phyloP scores from a whole-genome alignment of 2,888 invertebrate genomes.

The Drosophila lacicola region DNA sequence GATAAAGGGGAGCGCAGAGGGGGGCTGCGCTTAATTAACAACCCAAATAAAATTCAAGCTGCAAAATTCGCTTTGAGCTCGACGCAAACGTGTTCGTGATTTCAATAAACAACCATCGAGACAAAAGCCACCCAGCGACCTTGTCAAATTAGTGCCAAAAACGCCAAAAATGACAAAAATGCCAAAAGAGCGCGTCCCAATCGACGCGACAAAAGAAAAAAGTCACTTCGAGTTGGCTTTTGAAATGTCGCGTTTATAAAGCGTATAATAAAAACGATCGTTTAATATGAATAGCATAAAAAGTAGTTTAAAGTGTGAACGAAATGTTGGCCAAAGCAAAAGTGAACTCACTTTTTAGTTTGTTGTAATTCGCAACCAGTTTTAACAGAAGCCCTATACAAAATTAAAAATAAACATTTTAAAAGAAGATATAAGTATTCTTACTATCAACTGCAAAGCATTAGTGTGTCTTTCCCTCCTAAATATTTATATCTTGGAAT shows the following conservation, averaged over 20 bases:
- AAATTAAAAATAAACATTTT: not conserved
- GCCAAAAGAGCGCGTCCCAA: slow-evolving; percentile 37
- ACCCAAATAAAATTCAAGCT: slow-evolving; percentile 38
- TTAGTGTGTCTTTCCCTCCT: too few species aligned
- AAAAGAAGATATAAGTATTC: not conserved
- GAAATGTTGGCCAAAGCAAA: slow-evolving; percentile 38
- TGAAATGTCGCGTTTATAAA: slow-evolving; percentile 35
- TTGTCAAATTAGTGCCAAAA: slow-evolving; percentile 77
- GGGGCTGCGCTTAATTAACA: slow-evolving; percentile 40
- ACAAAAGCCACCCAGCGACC: slow-evolving; percentile 54
- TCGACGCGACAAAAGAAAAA: slow-evolving; percentile 41
- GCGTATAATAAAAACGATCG: slow-evolving; percentile 44
- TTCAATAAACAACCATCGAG: slow-evolving; percentile 33
- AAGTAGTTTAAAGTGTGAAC: slow-evolving; percentile 30
- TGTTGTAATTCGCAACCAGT: slow-evolving; percentile 29
- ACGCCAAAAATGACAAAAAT: slow-evolving; percentile 14
- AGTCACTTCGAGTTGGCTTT: slow-evolving; percentile 24
- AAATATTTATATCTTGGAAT: too few species aligned
- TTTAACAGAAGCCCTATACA: not conserved
- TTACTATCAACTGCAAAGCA: too few species aligned
- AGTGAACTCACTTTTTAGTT: slow-evolving; percentile 32
- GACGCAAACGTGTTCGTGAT: slow-evolving; percentile 46
- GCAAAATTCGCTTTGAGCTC: slow-evolving; percentile 36
- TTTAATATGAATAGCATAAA: slow-evolving; percentile 32
- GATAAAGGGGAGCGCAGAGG: not conserved